phyloP scores from a whole-genome alignment of 2,888 invertebrate genomes.

The Rhagophthalmus giganteus region DNA sequence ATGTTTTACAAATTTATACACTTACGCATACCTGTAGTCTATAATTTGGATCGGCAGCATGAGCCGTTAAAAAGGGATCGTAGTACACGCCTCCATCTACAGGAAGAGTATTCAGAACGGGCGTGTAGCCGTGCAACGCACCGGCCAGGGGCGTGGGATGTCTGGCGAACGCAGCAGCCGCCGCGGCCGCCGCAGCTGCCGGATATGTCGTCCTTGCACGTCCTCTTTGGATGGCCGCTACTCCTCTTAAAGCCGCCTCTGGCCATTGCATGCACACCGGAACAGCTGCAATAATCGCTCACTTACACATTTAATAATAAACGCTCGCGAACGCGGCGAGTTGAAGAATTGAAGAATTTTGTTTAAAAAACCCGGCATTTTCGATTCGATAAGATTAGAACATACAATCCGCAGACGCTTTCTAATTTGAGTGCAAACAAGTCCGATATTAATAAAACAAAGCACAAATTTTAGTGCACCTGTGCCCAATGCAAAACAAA shows the following conservation, averaged over 20 bases:
- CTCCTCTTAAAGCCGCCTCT: conserved; percentile 82
- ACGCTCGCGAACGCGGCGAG: too few species aligned
- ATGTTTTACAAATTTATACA: not conserved
- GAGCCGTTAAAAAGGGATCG: conserved; percentile 86
- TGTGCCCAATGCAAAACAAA: conserved; percentile 11
- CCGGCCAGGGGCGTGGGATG: conserved; percentile 70
- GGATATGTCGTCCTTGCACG: conserved; percentile 67
- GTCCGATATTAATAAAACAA: conserved; percentile 10
- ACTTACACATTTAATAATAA: too few species aligned
- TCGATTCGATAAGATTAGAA: too few species aligned
- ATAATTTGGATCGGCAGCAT: conserved; percentile 85
- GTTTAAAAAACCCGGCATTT: too few species aligned
- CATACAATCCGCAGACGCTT: conserved; percentile 2
- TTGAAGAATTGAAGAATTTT: too few species aligned
- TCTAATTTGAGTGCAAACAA: conserved; percentile 1
- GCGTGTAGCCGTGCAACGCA: conserved; percentile 86
- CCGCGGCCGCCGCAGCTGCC: conserved; percentile 74
- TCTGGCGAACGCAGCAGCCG: conserved; percentile 69
- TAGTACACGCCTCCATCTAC: conserved; percentile 83
- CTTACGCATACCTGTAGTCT: conserved; percentile 79
- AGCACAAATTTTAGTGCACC: conserved; percentile 8
- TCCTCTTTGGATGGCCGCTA: conserved; percentile 81
- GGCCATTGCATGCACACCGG: conserved; percentile 92
- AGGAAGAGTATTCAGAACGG: conserved; percentile 55
- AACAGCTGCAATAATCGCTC: conserved; percentile 61